These are phyloP conservation scores for Pseudorectes ferrugineus DNA, from an alignment of 2,113 vertebrate genomes.

Conservation along the genomic window DNA sequence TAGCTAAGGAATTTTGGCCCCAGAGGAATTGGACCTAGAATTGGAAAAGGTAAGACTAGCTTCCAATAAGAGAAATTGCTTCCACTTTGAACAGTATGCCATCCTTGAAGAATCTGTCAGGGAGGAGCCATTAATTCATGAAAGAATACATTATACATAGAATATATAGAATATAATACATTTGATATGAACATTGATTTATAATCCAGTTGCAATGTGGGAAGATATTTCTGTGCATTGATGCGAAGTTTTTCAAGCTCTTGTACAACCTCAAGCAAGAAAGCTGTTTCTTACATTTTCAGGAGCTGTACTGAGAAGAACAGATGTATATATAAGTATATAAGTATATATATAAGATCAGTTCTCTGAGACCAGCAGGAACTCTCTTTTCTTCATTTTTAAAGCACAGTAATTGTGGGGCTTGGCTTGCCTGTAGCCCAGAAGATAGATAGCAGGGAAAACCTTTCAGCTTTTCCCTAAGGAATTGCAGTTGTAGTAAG, in stretches of 20 bases:
- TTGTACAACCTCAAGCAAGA: not conserved
- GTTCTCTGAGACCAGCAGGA: not conserved
- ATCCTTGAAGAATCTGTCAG: not conserved
- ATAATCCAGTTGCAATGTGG: not conserved
- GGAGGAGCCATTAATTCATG: not conserved
- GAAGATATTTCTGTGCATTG: not conserved
- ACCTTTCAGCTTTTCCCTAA: not conserved
- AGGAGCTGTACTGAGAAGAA: not conserved
- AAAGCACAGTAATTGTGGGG: not conserved
- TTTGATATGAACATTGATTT: not conserved
- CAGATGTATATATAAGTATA: not conserved
- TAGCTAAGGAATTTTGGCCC: not conserved
- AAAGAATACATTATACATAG: not conserved
- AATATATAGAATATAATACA: not conserved
- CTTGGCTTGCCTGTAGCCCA: not conserved
- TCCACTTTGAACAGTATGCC: not conserved
- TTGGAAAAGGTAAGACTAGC: not conserved
- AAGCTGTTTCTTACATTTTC: not conserved
- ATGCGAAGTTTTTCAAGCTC: not conserved
- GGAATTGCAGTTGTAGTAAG: not conserved
- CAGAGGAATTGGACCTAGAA: not conserved
- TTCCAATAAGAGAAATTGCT: not conserved
- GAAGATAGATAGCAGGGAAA: not conserved
- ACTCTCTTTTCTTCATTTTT: not conserved
- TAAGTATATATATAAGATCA: not conserved